Evolutionary conservation across 1,140 invertebrate genomes (phyloP), one percentile per base, ranked within the genome.

Genomic region (Bombus haemorrhoidalis): DNA sequence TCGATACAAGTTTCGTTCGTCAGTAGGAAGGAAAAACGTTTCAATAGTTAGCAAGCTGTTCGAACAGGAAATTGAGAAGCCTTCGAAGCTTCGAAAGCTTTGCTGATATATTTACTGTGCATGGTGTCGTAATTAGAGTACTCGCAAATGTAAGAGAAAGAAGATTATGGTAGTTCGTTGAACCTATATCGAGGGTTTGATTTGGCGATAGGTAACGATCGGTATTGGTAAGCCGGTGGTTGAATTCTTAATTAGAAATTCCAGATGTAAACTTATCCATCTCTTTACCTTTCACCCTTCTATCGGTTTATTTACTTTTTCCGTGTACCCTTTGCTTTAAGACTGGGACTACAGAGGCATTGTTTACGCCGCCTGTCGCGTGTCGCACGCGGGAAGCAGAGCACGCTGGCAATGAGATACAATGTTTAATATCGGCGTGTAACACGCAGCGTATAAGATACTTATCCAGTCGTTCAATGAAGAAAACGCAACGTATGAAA

Each of bases 1-100:
- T 90, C 0, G 93, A 93, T 66, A 90, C 87, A 6, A 94, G 92
- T 53, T 94, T 93, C 53, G 72, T 76, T 32, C 87, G 88, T n/a
- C 71, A 25, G 1, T 18, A 22, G 25, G 13, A 10, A 53, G 0
- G 2, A 1, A 4, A 28, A 10, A 69, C 37, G 28, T 53, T 81
- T 18, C 25, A 43, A 0, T 12, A 8, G 25, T 12, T 13, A 5
- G n/a, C 1, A 10, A 15, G 13, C n/a, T 34, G 39, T 43, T 25
- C 22, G 32, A 15, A 3, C 53, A 28, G 39, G 18, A 74, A 64
- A 73, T 73, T 64, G n/a, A 22, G 8, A 43, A 34, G n/a, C 53
- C 28, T 39, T 62, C 6, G 47, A 41, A 57, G 37, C 37, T 18
- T 53, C 18, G 10, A 28, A 34, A 28, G 47, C 4, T 32, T 28